These are phyloP conservation scores for Pipistrellus kuhlii DNA, from an alignment of 2,797 vertebrate genomes.

Conservation along the genomic window DNA sequence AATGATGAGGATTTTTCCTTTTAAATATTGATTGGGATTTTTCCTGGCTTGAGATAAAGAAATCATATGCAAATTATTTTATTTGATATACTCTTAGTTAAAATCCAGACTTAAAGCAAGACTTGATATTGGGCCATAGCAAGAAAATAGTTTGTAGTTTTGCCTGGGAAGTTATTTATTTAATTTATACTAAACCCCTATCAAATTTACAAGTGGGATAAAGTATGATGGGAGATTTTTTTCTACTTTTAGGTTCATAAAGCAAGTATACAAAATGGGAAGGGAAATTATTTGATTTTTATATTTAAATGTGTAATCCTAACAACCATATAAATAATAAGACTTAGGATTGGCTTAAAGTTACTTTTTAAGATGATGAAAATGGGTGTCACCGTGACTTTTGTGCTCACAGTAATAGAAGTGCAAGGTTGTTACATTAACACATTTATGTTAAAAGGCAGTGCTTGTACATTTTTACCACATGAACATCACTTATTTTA, in stretches of 20 bases:
- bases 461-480: not conserved
- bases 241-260: not conserved
- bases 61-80: constrained; percentile 62
- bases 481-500: constrained; percentile 8
- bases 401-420: not conserved
- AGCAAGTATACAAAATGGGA: not conserved
- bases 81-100: constrained; percentile 47
- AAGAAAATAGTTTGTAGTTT: constrained; percentile 47
- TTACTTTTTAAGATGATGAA: not conserved
- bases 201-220: not conserved
- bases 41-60: constrained; percentile 38
- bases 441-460: not conserved
- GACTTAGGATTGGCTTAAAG: not conserved
- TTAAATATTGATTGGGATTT: constrained; percentile 61
- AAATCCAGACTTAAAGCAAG: constrained; percentile 32
- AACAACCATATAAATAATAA: not conserved
- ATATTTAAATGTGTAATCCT: not conserved
- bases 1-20: constrained; percentile 50
- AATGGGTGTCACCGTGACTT: not conserved
- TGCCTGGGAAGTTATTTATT: constrained; percentile 43
- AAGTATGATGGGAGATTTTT: not conserved
- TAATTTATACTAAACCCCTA: constrained; percentile 35
- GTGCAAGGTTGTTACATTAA: not conserved
- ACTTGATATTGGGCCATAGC: constrained; percentile 2
- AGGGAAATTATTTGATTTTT: not conserved